These are phyloP conservation scores for Amphipyra tragopoginis DNA, from an alignment of 2,888 invertebrate genomes.

Conservation along the genomic window DNA sequence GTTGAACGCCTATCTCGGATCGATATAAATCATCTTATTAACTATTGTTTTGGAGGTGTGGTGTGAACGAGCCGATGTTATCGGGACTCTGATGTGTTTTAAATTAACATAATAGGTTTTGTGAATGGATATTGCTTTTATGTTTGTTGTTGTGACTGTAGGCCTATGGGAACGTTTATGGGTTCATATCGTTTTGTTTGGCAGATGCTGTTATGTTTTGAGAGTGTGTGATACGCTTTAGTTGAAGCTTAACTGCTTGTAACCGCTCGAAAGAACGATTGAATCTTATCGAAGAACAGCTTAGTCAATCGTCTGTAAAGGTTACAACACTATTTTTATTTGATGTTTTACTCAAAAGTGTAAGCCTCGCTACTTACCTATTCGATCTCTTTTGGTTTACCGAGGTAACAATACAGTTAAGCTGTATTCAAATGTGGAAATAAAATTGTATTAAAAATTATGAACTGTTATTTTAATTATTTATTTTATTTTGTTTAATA, in stretches of 20 bases:
- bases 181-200: slow-evolving; percentile 21
- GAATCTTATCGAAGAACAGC: no score
- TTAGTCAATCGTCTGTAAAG: no score
- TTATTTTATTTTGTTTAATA: no score
- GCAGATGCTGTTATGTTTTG: slow-evolving; percentile 25
- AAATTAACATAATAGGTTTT: slow-evolving; percentile 90
- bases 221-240: not conserved
- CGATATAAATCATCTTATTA: slow-evolving; percentile 90
- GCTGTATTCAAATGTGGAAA: no score
- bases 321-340: no score
- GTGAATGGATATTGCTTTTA: slow-evolving; percentile 87
- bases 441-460: no score
- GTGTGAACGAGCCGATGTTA: slow-evolving; percentile 88
- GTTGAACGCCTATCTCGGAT: slow-evolving; percentile 86
- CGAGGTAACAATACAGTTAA: no score
- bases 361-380: no score
- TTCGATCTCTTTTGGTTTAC: no score
- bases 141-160: slow-evolving; percentile 80
- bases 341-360: no score
- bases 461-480: no score
- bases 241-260: not conserved
- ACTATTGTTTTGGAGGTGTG: slow-evolving; percentile 90
- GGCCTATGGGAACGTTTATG: slow-evolving; percentile 66
- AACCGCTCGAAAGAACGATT: no score
- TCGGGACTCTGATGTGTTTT: slow-evolving; percentile 87